A percentile compares a stretch with the other conserved stretches of the same genome.
Conservation (phyloP, 1,140 invertebrate species). For the Drosophila prosaltans region DNA sequence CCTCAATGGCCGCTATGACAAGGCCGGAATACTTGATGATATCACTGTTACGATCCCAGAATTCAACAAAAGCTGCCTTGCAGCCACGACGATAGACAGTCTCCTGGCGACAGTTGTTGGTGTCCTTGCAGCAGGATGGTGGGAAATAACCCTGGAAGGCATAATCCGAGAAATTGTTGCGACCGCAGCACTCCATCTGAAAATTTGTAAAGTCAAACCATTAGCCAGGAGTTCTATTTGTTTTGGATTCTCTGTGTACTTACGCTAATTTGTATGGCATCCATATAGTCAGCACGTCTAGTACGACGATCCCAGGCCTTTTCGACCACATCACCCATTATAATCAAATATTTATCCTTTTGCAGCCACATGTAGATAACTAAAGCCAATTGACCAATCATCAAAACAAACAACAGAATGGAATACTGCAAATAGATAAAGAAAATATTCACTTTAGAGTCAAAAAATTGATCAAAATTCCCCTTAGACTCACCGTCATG, state of each 20-base stretch:
- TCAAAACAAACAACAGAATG: constrained; percentile 86
- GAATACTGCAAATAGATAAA: constrained; percentile 85
- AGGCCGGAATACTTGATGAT: constrained; percentile 87
- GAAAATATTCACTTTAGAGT: background rate
- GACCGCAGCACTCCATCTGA: constrained; percentile 88
- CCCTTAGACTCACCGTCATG: constrained; percentile 86
- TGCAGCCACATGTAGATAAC: constrained; percentile 86
- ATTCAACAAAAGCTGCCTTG: constrained; percentile 75
- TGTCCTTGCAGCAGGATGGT: constrained; percentile 83
- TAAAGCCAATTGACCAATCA: constrained; percentile 87
- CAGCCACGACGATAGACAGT: constrained; percentile 84
- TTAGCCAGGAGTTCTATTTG: too few species aligned
- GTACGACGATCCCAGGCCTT: constrained; percentile 65
- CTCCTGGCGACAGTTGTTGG: constrained; percentile 81
- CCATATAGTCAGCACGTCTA: constrained; percentile 82
- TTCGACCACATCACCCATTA: constrained; percentile 83
- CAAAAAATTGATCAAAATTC: constrained; percentile 4
- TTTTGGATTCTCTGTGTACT: background rate
- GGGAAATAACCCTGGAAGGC: constrained; percentile 68
- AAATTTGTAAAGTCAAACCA: constrained; percentile 20
- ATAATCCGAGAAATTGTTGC: constrained; percentile 84
- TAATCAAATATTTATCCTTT: constrained; percentile 83
- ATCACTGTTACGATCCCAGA: constrained; percentile 84
- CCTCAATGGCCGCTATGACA: constrained; percentile 88
- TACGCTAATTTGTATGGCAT: constrained; percentile 84